Percentiles rank a stretch among this genome's conserved stretches.
Evolutionary conservation across 2,797 vertebrate genomes (phyloP).

Genomic region (Heteromormyrus szaboi): DNA sequence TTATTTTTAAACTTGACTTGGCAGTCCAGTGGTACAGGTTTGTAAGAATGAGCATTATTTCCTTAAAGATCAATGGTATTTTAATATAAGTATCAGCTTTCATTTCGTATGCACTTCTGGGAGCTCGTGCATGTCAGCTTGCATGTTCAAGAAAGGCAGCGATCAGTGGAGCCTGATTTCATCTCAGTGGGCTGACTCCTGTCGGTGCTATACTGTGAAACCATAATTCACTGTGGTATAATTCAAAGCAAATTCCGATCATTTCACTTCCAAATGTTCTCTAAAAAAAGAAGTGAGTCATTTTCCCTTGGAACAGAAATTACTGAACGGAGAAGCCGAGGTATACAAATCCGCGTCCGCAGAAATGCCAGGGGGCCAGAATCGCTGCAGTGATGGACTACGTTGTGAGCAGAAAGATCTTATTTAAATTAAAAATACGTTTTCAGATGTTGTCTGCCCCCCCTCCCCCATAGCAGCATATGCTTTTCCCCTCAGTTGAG

Average conservation of each 20-base stretch:
- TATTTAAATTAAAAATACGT: background rate
- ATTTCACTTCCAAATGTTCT: background rate
- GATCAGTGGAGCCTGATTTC: background rate
- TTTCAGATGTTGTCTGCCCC: background rate
- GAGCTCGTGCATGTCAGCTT: background rate
- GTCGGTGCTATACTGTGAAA: background rate
- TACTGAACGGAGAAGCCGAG: background rate
- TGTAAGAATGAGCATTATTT: background rate
- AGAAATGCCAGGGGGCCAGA: background rate
- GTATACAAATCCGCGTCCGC: background rate
- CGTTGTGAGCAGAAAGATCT: background rate
- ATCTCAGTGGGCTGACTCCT: background rate
- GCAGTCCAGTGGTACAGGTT: background rate
- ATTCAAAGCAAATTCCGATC: background rate
- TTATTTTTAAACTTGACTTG: background rate
- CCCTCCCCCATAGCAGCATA: too few species aligned
- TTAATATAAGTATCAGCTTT: background rate
- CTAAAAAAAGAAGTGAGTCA: conserved; percentile 4
- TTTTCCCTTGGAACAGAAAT: conserved; percentile 3
- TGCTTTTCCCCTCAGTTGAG: background rate
- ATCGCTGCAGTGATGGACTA: background rate
- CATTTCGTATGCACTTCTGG: background rate
- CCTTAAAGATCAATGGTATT: background rate
- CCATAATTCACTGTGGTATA: background rate
- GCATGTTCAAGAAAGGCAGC: background rate